Percentiles rank a stretch among this genome's conserved stretches.
phyloP scores from a whole-genome alignment of 92 coral and sea anemone genomes.

The Parazoanthus swiftii region DNA sequence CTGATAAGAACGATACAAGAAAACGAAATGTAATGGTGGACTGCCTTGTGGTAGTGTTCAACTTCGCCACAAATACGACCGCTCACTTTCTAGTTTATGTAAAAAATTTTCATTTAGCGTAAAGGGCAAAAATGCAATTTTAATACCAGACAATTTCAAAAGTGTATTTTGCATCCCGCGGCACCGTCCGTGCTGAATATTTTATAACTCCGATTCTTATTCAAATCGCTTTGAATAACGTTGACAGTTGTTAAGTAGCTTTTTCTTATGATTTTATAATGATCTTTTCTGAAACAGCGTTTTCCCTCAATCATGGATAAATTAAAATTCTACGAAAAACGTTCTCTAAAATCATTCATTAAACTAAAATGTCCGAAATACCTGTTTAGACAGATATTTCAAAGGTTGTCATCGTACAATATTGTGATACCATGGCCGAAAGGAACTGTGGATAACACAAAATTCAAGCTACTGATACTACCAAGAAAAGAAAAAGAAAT shows the following conservation, averaged over 20 bases:
- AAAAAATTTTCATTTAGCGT: background rate
- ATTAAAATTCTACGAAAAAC: too few species aligned
- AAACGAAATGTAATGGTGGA: background rate
- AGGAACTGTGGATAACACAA: too few species aligned
- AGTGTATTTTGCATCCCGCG: background rate
- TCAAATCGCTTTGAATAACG: background rate
- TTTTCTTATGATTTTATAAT: too few species aligned
- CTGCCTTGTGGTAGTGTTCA: background rate
- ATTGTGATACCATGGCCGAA: too few species aligned
- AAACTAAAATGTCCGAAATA: background rate
- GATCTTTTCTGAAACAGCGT: background rate
- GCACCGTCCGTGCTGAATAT: background rate
- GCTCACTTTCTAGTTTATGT: background rate
- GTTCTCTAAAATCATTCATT: background rate
- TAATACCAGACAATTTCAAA: background rate
- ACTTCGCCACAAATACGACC: background rate
- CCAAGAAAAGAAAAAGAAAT: too few species aligned
- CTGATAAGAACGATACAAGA: background rate
- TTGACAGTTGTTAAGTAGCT: background rate
- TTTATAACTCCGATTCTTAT: background rate
- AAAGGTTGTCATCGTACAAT: too few species aligned
- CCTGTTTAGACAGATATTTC: background rate
- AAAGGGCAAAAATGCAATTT: background rate
- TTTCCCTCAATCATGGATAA: too few species aligned
- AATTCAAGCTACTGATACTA: too few species aligned